Evolutionary conservation across 2,888 invertebrate genomes (phyloP), one percentile per base, ranked within the genome.

Genomic region (Meiosimyza decipiens): DNA sequence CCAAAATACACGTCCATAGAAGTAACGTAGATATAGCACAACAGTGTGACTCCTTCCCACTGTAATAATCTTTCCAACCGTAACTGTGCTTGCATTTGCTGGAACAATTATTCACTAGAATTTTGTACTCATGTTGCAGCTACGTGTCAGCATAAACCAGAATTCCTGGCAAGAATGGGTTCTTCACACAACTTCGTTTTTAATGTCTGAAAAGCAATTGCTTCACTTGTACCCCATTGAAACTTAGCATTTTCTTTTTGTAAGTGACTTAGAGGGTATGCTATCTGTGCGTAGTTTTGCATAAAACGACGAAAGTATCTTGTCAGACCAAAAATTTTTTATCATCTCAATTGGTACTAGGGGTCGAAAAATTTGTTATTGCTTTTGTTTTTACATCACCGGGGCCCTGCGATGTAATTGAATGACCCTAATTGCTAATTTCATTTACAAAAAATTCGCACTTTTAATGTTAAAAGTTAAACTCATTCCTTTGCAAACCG

Each of bases 231-330:
- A 7, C 28, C 33, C 72, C 72, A 75, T 22, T 22, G 4, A 63
- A 71, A 73, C 13, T 51, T 18, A n/a, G 49, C 16, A 51, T 73
- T 55, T 6, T 52, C 73, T 15, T 67, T 67, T n/a, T 71, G 47
- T 47, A 71, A 57, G 9, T 57, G 60, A 51, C 55, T 73, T 22
- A 68, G 55, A 28, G 55, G 66, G 65, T 75, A 47, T 16, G 71
- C 73, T 11, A 74, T 69, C 16, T 6, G 6, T 6, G 72, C 60
- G 60, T 72, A 70, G 49, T 74, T 60, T 63, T 69, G 51, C 2
- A 72, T 40, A 65, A 70, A 73, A 59, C 71, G 66, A 22, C 73
- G 59, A n/a, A 71, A 71, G 11, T 57, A 73, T 51, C 69, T 65
- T 5, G 65, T 72, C 49, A 72, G 49, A 15, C 72, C 16, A 72